These are phyloP conservation scores for Danio jaintianensis DNA, from an alignment of 2,797 vertebrate genomes.

Conservation along the genomic window DNA sequence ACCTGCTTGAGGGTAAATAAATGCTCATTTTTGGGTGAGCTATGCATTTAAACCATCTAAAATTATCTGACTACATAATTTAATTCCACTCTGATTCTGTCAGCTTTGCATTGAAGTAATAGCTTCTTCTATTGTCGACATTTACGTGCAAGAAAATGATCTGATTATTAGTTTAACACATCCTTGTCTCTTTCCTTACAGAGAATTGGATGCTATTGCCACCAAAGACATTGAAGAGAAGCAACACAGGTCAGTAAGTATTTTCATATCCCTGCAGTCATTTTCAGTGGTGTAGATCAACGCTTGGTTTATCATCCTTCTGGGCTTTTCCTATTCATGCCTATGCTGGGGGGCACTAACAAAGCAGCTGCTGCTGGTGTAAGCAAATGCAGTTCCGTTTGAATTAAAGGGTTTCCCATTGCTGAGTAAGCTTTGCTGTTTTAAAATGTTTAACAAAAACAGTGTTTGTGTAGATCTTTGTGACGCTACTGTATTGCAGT, in stretches of 20 bases:
- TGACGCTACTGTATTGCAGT: conserved; percentile 66
- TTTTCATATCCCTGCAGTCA: neutral
- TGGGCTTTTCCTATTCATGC: conserved; percentile 56
- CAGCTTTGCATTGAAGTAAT: neutral
- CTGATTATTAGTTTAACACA: neutral
- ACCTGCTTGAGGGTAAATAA: too few species aligned
- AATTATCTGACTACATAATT: neutral
- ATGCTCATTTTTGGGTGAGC: too few species aligned
- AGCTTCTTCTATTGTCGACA: neutral
- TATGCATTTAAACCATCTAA: too few species aligned
- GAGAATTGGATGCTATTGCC: conserved; percentile 98
- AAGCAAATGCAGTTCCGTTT: conserved; percentile 81
- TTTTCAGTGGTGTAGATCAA: conserved; percentile 2
- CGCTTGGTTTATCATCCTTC: conserved; percentile 30
- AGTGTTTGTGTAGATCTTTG: conserved; percentile 78
- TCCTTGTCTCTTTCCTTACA: conserved; percentile 69
- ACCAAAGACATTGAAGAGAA: conserved; percentile 97
- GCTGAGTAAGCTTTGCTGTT: conserved; percentile 79
- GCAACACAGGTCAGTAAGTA: conserved; percentile 88
- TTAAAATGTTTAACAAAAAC: conserved; percentile 78
- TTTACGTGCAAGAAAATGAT: neutral
- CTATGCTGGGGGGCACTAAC: conserved; percentile 47
- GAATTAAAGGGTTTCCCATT: conserved; percentile 75
- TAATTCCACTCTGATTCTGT: neutral
- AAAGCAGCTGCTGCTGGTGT: conserved; percentile 76